Base-by-base conservation (phyloP, 2,113 vertebrate genomes). In the Sardina pilchardus region DNA sequence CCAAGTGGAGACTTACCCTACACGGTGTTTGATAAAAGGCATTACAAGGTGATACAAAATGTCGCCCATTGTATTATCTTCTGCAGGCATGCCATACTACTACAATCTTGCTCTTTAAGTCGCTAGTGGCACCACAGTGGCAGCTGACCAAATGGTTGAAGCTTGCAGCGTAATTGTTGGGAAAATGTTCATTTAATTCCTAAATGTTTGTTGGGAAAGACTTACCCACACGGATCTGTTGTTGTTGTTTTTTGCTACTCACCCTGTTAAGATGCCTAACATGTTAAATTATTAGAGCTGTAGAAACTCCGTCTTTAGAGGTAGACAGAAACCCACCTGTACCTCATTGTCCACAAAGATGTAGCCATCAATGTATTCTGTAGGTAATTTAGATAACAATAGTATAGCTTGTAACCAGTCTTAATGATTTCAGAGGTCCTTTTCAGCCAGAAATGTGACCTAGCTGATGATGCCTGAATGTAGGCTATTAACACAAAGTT, bases 11-110 rank as follows among this genome's bases (percentile, higher is more conserved):
- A 44, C 47, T 81, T 78, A 30, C 30, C 45, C 42, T 53, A 6
- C 81, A 78, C 24, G 53, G 36, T 42, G 78, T 85, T 81, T 80
- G 81, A 71, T 81, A 59, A 71, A 83, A 36, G 83, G 53, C 39
- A 78, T 78, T 36, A 36, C 81, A 84, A 85, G 84, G 84, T 85
- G 59, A 80, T 85, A 89, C 86, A 89, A 89, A 89, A 89, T 89
- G 86, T 87, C 88, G 85, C 56, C 88, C 84, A 87, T 87, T 87
- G 86, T 88, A 80, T 80, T 83, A 80, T 83, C 78, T 36, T 78
- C 30, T 78, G 71, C 30, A 36, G 71, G 30, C 71, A 78, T 78
- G 71, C 30, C 71, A 78, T 71, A 9, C 30, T 34, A 34, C 71
- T 34, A 78, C 71, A 36, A 14, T 78, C 30, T 78, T 78, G 71